phyloP scores from a whole-genome alignment of 1,140 invertebrate species.

The Dendrolimus punctatus region DNA sequence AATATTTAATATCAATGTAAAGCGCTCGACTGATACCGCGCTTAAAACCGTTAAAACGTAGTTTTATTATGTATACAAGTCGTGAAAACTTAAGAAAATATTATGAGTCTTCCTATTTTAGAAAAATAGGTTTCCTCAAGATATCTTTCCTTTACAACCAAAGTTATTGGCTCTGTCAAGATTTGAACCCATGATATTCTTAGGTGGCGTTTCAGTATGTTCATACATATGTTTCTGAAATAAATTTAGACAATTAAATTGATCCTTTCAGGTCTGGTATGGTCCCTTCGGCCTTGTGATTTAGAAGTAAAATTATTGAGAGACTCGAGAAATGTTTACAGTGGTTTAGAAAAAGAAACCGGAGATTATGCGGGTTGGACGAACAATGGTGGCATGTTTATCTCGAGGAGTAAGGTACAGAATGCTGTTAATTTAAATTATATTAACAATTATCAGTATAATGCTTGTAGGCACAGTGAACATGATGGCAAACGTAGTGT shows the following conservation, averaged over 20 bases:
- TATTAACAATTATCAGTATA: not conserved
- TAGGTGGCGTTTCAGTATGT: too few species aligned
- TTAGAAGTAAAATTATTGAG: slow-evolving; percentile 85
- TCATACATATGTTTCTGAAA: slow-evolving; percentile 4
- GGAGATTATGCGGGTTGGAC: slow-evolving; percentile 88
- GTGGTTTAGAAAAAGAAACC: slow-evolving; percentile 82
- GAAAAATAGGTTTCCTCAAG: too few species aligned
- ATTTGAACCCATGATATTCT: too few species aligned
- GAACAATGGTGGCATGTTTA: slow-evolving; percentile 91
- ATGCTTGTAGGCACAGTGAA: not conserved
- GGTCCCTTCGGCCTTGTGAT: slow-evolving; percentile 87
- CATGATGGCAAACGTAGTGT: too few species aligned
- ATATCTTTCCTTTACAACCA: too few species aligned
- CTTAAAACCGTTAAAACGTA: too few species aligned
- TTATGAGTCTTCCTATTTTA: too few species aligned
- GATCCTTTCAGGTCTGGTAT: slow-evolving; percentile 77
- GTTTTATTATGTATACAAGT: too few species aligned
- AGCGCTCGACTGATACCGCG: too few species aligned
- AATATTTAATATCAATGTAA: too few species aligned
- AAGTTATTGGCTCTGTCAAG: too few species aligned
- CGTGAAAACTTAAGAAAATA: too few species aligned
- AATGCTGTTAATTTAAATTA: slow-evolving; percentile 4
- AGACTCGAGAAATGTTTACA: slow-evolving; percentile 78
- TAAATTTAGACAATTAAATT: not conserved
- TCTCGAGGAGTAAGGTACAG: slow-evolving; percentile 81